A percentile compares a stretch with the other conserved stretches of the same genome.
phyloP scores from a whole-genome alignment of 1,140 invertebrate genomes.

The Aricia agestis region DNA sequence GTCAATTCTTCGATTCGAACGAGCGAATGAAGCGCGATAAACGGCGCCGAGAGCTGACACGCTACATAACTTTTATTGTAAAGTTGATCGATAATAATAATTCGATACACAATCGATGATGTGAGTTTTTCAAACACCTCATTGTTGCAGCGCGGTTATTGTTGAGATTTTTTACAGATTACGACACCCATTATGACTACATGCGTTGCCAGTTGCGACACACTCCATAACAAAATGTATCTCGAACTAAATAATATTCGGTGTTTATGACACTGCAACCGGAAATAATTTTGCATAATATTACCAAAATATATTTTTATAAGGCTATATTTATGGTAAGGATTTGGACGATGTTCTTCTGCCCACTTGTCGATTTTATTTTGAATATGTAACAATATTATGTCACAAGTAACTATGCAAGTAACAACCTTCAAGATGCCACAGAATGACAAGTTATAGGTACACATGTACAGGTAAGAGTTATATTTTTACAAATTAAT shows the following conservation, averaged over 20 bases:
- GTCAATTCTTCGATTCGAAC: not conserved
- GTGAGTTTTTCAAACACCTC: not conserved
- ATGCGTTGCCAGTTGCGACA: not conserved
- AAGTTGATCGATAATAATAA: not conserved
- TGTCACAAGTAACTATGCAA: too few species aligned
- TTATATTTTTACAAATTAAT: too few species aligned
- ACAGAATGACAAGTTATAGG: too few species aligned
- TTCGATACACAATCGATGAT: not conserved
- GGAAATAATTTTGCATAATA: not conserved
- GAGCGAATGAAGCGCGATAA: not conserved
- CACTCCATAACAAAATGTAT: not conserved
- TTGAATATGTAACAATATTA: too few species aligned
- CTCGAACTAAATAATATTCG: not conserved
- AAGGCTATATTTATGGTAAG: too few species aligned
- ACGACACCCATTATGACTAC: not conserved
- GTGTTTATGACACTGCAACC: not conserved
- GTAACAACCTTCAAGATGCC: too few species aligned
- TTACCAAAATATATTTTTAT: not conserved
- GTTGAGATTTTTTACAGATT: slow-evolving; percentile 1
- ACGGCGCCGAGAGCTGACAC: not conserved
- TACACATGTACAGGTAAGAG: too few species aligned
- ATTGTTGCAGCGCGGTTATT: not conserved
- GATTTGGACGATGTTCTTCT: too few species aligned
- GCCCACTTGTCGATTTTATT: too few species aligned
- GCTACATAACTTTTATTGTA: not conserved